Evolutionary conservation across 1,140 invertebrate species (phyloP).

Genomic region (Drosophila leontia): DNA sequence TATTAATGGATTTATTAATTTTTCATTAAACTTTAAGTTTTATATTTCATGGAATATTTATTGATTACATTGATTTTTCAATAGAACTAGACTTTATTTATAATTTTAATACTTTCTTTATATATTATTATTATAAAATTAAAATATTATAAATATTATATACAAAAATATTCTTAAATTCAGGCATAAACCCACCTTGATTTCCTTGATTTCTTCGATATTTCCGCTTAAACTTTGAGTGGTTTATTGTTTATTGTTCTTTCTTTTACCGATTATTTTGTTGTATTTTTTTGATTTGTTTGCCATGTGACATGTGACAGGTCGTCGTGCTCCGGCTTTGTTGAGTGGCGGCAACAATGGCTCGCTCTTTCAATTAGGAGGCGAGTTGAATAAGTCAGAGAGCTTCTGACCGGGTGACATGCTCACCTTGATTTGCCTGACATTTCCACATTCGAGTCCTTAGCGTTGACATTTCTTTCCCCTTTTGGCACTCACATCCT

Average conservation of each 20-base stretch:
- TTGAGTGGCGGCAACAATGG: conserved; percentile 54
- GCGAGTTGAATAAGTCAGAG: conserved; percentile 50
- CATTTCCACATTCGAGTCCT: conserved; percentile 66
- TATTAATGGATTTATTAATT: too few species aligned
- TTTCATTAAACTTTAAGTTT: too few species aligned
- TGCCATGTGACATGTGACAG: conserved; percentile 74
- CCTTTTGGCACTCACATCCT: conserved; percentile 11
- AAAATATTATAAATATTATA: too few species aligned
- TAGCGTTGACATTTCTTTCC: conserved; percentile 43
- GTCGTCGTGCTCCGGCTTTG: conserved; percentile 58
- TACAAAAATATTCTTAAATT: too few species aligned
- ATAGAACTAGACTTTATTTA: too few species aligned
- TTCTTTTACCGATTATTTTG: not conserved
- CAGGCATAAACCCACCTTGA: not conserved
- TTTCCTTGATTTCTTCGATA: not conserved
- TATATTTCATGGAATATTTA: too few species aligned
- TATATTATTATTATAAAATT: too few species aligned
- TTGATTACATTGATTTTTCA: too few species aligned
- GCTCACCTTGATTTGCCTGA: conserved; percentile 55
- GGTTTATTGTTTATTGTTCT: conserved; percentile 30
- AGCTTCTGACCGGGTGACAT: conserved; percentile 55
- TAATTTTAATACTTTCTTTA: too few species aligned
- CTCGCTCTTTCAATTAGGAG: conserved; percentile 40
- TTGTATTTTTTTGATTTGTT: conserved; percentile 12
- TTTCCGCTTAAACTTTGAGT: conserved; percentile 2